Conservation (phyloP, 2,797 vertebrate genomes). For the Phrynocephalus guinanensis region DNA sequence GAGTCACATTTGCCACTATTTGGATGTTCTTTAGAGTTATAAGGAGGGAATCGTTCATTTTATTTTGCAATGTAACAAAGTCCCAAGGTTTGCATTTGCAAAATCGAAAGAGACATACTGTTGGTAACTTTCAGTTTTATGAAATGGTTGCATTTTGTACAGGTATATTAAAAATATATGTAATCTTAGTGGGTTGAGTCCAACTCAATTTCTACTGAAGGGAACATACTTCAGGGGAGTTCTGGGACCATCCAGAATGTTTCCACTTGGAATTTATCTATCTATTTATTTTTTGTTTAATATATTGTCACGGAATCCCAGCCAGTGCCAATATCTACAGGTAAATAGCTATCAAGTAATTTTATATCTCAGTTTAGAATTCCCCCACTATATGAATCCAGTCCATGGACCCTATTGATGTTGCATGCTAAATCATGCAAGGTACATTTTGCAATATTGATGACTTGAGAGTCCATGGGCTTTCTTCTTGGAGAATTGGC, state of each 20-base stretch:
- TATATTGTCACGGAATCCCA: not conserved
- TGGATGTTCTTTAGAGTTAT: conserved; percentile 49
- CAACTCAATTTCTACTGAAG: not conserved
- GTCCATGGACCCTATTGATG: conserved; percentile 2
- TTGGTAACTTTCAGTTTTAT: conserved; percentile 30
- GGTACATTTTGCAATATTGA: not conserved
- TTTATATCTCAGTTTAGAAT: conserved; percentile 19
- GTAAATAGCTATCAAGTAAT: conserved; percentile 7
- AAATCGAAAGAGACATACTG: conserved; percentile 34
- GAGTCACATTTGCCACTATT: conserved; percentile 52
- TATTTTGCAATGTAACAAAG: conserved; percentile 47
- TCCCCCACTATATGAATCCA: conserved; percentile 27
- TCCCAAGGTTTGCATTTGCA: conserved; percentile 45
- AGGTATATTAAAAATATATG: not conserved
- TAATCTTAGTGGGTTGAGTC: not conserved
- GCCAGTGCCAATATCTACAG: not conserved
- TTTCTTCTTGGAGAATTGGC: not conserved
- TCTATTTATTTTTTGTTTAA: not conserved
- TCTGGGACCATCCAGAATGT: not conserved
- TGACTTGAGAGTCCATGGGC: not conserved
- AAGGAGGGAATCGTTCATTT: conserved; percentile 29
- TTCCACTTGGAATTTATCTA: not conserved
- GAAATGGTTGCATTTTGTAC: conserved; percentile 21
- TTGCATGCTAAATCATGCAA: conserved; percentile 32
- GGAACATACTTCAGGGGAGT: not conserved